Evolutionary conservation across 2,113 vertebrate species (phyloP).

Genomic region (Trichechus manatus): DNA sequence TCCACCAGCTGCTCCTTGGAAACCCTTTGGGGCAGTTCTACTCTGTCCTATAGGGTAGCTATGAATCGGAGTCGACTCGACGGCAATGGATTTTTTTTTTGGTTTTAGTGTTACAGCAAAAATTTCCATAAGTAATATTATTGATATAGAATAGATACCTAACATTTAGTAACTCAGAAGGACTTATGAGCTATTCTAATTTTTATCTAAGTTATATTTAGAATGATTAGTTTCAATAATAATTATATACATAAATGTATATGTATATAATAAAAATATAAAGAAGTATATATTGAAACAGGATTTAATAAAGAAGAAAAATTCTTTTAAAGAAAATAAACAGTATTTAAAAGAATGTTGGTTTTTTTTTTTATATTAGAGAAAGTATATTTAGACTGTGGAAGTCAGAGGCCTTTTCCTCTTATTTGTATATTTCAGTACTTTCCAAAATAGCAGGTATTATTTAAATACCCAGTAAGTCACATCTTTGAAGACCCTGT

Average conservation of each 20-base stretch:
- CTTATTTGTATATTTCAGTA: not conserved
- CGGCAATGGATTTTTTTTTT: no score
- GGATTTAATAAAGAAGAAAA: not conserved
- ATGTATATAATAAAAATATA: not conserved
- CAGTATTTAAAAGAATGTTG: not conserved
- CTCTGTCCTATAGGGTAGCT: no score
- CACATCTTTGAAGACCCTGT: no score
- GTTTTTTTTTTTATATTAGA: not conserved
- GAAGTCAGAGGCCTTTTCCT: not conserved
- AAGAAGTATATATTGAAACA: not conserved
- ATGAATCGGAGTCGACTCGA: no score
- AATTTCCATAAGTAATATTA: not conserved
- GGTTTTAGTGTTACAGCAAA: not conserved
- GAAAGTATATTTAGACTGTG: not conserved
- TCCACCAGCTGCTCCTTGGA: no score
- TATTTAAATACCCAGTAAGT: not conserved
- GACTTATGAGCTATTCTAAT: not conserved
- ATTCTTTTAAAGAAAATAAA: not conserved
- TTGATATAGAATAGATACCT: not conserved
- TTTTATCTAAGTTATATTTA: constrained; percentile 22
- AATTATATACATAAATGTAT: not conserved
- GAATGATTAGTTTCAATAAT: not conserved
- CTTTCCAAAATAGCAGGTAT: not conserved
- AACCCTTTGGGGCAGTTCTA: no score
- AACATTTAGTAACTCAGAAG: not conserved